A percentile compares a stretch with the other conserved stretches of the same genome.
Conservation (phyloP, 2,888 invertebrate genomes). For the Synergus laeviventris region DNA sequence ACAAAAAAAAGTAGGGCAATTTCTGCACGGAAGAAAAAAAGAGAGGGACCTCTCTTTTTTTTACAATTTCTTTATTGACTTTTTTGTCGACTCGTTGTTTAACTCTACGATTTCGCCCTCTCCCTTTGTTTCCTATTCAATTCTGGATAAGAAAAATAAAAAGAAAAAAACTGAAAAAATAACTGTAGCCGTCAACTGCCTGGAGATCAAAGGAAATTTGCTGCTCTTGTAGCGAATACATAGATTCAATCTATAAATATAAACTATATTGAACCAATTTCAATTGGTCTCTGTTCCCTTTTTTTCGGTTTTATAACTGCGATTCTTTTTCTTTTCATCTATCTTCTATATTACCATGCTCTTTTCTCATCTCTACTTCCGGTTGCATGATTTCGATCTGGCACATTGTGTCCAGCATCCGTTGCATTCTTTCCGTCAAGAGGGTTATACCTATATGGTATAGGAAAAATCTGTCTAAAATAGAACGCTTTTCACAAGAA, state of each 20-base stretch:
- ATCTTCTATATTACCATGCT: not conserved
- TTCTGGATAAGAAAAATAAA: not conserved
- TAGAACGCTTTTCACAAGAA: not conserved
- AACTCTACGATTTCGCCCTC: not conserved
- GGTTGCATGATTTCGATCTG: not conserved
- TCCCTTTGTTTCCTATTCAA: not conserved
- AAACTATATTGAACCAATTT: constrained; percentile 14
- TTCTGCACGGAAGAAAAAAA: no score
- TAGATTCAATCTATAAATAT: constrained; percentile 34
- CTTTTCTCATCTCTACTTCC: constrained; percentile 6
- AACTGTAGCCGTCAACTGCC: not conserved
- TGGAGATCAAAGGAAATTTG: constrained; percentile 7
- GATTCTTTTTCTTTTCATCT: not conserved
- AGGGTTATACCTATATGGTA: no score
- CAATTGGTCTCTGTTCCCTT: not conserved
- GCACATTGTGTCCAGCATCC: not conserved
- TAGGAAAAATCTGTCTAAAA: no score
- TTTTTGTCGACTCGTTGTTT: not conserved
- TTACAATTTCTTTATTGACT: not conserved
- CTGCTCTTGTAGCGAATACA: not conserved
- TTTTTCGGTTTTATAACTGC: not conserved
- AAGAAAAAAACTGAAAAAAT: not conserved
- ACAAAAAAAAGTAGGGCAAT: no score
- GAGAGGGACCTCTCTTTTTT: no score
- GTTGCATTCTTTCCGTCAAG: not conserved